Percentiles rank a stretch among this genome's conserved stretches.
Evolutionary conservation across 2,888 invertebrate genomes (phyloP).

Genomic region (Aelia acuminata): DNA sequence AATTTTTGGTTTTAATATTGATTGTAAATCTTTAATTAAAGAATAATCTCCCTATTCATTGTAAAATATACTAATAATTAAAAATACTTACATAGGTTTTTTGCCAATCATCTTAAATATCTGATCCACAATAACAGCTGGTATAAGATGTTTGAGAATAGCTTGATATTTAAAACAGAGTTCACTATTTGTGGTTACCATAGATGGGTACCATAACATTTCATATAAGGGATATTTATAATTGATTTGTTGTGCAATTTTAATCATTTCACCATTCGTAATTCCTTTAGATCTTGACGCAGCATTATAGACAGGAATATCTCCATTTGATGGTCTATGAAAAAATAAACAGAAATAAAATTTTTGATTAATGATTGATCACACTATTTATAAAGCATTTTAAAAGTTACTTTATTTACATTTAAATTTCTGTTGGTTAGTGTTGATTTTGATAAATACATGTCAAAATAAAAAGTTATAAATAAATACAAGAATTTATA

Average conservation of each 20-base stretch:
- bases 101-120: constrained; percentile 77
- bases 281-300: constrained; percentile 72
- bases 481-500: too few species aligned
- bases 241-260: constrained; percentile 72
- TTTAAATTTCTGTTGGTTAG: too few species aligned
- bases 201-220: constrained; percentile 77
- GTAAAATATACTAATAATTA: background rate
- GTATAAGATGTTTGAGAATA: constrained; percentile 82
- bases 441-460: too few species aligned
- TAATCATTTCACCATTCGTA: constrained; percentile 67
- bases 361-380: background rate
- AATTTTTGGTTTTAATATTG: too few species aligned
- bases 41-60: too few species aligned
- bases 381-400: too few species aligned
- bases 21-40: too few species aligned
- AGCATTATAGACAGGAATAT: constrained; percentile 83
- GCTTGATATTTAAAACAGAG: constrained; percentile 78
- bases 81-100: constrained; percentile 77
- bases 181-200: constrained; percentile 73
- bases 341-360: background rate
- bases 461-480: too few species aligned
- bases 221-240: constrained; percentile 77
- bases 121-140: constrained; percentile 83
- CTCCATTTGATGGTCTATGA: constrained; percentile 10
- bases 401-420: too few species aligned